Evolutionary conservation across 2,797 vertebrate genomes (phyloP).

Genomic region (Megaceryle alcyon): DNA sequence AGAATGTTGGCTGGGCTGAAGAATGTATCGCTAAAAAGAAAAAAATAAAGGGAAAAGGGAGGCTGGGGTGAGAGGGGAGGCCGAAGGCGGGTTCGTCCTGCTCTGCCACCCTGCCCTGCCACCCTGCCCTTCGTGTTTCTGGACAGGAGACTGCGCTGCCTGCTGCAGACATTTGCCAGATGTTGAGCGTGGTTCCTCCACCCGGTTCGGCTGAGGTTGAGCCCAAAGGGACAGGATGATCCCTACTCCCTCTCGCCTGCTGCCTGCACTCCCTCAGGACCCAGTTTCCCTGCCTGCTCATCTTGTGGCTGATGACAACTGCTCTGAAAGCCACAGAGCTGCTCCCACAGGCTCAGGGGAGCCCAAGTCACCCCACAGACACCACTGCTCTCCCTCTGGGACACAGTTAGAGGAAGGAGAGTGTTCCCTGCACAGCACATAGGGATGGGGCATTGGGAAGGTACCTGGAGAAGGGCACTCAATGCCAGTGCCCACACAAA

Average conservation of each 20-base stretch:
- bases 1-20: conserved; percentile 69
- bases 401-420: neutral
- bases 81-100: neutral
- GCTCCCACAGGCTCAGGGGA: neutral
- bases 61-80: conserved; percentile 19
- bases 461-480: neutral
- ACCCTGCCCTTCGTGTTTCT: neutral
- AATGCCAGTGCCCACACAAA: fast-evolving
- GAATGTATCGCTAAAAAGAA: neutral
- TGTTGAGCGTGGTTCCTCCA: fast-evolving
- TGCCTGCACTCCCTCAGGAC: neutral
- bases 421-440: fast-evolving
- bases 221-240: neutral
- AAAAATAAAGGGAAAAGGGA: neutral
- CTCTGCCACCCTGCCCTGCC: neutral
- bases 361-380: fast-evolving
- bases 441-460: neutral
- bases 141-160: neutral
- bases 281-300: fast-evolving
- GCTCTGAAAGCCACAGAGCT: neutral
- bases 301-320: neutral
- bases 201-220: fast-evolving
- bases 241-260: neutral
- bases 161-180: neutral
- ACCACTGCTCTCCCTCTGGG: fast-evolving